Evolutionary conservation across 92 coral and sea anemone genomes (phyloP), one percentile per base, ranked within the genome.

Genomic region (Paramuricea clavata): DNA sequence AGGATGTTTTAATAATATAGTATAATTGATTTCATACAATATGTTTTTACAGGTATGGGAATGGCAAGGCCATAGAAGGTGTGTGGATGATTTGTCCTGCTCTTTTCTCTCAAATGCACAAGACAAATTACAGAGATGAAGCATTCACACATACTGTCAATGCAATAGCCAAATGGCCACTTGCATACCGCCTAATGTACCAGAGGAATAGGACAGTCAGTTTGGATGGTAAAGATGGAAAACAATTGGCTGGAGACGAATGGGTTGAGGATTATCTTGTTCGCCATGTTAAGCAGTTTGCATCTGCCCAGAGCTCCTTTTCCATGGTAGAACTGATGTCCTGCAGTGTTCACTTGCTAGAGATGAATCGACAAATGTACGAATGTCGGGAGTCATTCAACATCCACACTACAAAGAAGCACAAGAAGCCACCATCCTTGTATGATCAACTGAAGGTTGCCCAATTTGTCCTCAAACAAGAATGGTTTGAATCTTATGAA

Each of bases 261-360:
- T 90, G 93, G 93, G 93, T 90, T 2, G 87, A 90, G 31, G 92
- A 49, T 49, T 65, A 74, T 39, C 74, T 89, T 27, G 92, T 90
- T 22, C 44, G 62, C 21, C 87, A 86, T 0, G 90, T 85, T 1
- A 90, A 90, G 54, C 17, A 47, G 39, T 90, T 62, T 56, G 82
- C 92, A n/a, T 10, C 32, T 17, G 85, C 92, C 7, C 89, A 89
- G 35, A 82, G 83, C 3, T 73, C 87, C 21, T 89, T 89, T 78
- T 44, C 69, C 12, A 42, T 76, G 70, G 56, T 89, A 3, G 91
- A 87, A 54, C 42, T 87, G 87, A 57, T 89, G 92, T 89, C 92
- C 7, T 85, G 92, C 42, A 89, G 89, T 42, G 30, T 72, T 10
- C 65, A 85, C 23, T 54, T 89, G 34, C 54, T 89, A 0, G 87